A percentile compares a stretch with the other conserved stretches of the same genome.
Conservation (phyloP, 2,113 vertebrate genomes). For the Cyprinus carpio region DNA sequence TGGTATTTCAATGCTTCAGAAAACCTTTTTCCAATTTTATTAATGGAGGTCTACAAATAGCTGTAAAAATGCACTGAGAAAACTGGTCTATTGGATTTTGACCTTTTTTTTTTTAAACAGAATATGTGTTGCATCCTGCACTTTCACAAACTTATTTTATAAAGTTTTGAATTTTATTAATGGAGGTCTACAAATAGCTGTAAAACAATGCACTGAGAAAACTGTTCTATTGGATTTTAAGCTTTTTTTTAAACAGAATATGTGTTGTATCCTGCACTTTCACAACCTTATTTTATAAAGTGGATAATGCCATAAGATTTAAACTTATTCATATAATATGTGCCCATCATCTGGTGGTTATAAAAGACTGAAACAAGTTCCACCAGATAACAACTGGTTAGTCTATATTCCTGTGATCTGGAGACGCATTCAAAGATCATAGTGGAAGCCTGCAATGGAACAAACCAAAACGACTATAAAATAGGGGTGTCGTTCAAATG, state of each 20-base stretch:
- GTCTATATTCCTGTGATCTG: not conserved
- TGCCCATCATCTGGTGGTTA: not conserved
- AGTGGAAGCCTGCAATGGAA: constrained; percentile 59
- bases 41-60: not conserved
- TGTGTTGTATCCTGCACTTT: not conserved
- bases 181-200: too few species aligned
- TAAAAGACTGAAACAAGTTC: not conserved
- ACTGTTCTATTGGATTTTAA: not conserved
- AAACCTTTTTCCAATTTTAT: not conserved
- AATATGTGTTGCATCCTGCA: not conserved
- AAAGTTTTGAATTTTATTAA: too few species aligned
- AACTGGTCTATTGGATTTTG: not conserved
- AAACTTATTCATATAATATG: not conserved
- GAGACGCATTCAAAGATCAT: constrained; percentile 44
- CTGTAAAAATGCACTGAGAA: not conserved
- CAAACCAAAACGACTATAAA: constrained; percentile 46
- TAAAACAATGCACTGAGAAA: too few species aligned
- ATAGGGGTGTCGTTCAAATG: not conserved
- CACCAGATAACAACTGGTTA: constrained; percentile 4
- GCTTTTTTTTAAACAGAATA: not conserved
- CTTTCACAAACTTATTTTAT: not conserved
- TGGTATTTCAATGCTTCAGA: not conserved
- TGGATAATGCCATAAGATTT: not conserved
- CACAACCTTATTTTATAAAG: not conserved
- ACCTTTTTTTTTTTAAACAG: not conserved